A percentile compares a stretch with the other conserved stretches of the same genome.
Conservation (phyloP, 2,888 invertebrate species). For the Drosophila mayaguana region DNA sequence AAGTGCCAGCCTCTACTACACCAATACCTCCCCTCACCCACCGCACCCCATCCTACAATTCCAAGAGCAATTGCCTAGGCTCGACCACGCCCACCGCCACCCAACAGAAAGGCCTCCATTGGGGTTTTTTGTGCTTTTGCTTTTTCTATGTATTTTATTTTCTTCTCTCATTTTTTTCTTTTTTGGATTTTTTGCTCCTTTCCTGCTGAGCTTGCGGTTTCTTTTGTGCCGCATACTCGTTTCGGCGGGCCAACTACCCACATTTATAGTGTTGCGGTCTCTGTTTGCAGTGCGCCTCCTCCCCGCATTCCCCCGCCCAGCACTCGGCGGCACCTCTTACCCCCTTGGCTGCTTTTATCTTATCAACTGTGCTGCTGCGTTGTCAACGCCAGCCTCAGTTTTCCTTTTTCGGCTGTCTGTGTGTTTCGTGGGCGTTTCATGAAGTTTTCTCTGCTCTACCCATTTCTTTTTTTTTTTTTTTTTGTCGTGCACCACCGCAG, state of each 20-base stretch:
- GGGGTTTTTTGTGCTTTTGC: conserved; percentile 6
- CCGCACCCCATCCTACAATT: too few species aligned
- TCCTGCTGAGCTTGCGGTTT: conserved; percentile 80
- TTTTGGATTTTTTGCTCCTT: conserved; percentile 4
- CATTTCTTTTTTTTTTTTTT: conserved; percentile 10
- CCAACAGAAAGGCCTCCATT: conserved; percentile 18
- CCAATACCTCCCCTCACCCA: neutral
- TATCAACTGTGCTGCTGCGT: conserved; percentile 52
- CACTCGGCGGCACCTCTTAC: neutral
- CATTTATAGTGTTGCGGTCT: conserved; percentile 79
- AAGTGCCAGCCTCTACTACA: conserved; percentile 57
- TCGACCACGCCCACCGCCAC: conserved; percentile 12
- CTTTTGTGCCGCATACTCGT: conserved; percentile 69
- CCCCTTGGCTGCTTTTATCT: conserved; percentile 3
- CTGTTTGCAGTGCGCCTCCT: conserved; percentile 44
- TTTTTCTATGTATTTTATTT: neutral
- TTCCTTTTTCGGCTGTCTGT: conserved; percentile 15
- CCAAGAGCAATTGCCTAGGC: conserved; percentile 21
- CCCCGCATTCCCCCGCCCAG: neutral
- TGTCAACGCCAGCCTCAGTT: conserved; percentile 71
- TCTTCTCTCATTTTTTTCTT: neutral
- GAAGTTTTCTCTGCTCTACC: conserved; percentile 25
- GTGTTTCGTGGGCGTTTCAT: conserved; percentile 40
- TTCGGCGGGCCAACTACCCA: conserved; percentile 68
- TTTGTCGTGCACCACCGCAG: neutral